These are phyloP conservation scores for Cinclus cinclus DNA, from an alignment of 2,113 vertebrate species.

Conservation along the genomic window DNA sequence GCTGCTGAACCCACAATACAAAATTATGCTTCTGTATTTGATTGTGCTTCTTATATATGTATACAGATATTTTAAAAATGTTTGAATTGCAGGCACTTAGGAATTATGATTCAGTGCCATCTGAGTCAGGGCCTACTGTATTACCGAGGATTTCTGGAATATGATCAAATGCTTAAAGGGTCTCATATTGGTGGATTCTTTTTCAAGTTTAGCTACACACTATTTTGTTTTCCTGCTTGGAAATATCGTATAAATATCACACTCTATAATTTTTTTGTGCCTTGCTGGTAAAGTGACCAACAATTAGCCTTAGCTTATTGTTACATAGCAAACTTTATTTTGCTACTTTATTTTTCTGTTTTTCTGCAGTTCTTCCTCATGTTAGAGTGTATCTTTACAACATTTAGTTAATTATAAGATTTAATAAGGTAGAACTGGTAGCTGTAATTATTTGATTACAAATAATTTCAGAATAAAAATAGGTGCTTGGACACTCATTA, in stretches of 20 bases:
- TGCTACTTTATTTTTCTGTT: neutral
- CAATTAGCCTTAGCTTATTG: neutral
- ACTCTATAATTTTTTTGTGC: neutral
- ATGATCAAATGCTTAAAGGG: neutral
- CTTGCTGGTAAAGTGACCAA: neutral
- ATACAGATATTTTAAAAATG: neutral
- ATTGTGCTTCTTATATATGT: neutral
- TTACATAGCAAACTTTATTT: neutral
- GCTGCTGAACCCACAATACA: neutral
- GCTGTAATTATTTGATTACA: neutral
- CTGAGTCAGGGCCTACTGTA: neutral
- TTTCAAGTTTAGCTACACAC: neutral
- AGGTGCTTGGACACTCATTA: neutral
- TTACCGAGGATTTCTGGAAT: neutral
- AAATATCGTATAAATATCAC: fast-evolving
- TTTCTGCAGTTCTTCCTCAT: neutral
- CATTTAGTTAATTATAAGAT: neutral
- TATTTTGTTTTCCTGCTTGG: neutral
- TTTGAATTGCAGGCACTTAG: neutral
- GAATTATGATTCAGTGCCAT: neutral
- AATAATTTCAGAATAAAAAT: neutral
- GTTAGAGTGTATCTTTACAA: neutral
- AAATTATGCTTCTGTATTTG: neutral
- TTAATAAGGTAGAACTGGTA: neutral
- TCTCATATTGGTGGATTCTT: neutral